Percentiles rank a stretch among this genome's conserved stretches.
phyloP scores from a whole-genome alignment of 2,797 vertebrate species.

The Vireo griseus region DNA sequence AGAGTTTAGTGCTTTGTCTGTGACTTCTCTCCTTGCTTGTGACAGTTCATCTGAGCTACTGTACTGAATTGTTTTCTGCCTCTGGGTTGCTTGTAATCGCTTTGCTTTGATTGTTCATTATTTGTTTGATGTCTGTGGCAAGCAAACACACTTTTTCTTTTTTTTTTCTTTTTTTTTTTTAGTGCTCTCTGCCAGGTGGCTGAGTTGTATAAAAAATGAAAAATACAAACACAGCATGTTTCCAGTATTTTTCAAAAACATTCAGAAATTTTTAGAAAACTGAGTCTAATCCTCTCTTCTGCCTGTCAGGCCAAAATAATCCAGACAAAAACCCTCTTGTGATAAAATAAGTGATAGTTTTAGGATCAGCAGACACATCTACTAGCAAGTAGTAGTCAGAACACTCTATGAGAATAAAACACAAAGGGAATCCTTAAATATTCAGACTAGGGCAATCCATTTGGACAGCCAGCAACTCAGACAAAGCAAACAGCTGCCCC shows the following conservation, averaged over 20 bases:
- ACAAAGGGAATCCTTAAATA: neutral
- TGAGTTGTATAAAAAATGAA: neutral
- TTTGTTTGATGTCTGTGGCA: conserved; percentile 35
- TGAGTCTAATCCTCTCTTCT: neutral
- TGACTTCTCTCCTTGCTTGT: neutral
- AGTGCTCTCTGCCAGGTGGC: neutral
- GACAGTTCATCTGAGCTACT: neutral
- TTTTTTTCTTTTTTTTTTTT: neutral
- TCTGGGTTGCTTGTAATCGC: conserved; percentile 2
- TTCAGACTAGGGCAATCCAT: neutral
- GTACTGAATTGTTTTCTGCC: conserved; percentile 10
- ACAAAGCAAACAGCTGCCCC: neutral
- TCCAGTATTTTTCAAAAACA: neutral
- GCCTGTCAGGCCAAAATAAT: neutral
- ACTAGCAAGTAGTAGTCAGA: neutral
- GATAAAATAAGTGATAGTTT: neutral
- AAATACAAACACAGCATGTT: neutral
- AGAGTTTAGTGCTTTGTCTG: neutral
- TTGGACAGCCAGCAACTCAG: neutral
- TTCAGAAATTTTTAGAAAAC: neutral
- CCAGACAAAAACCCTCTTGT: neutral
- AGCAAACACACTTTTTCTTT: neutral
- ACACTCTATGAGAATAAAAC: neutral
- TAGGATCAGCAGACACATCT: neutral
- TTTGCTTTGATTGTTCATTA: conserved; percentile 36